Evolutionary conservation across 2,113 vertebrate species (phyloP).

Genomic region (Takifugu bimaculatus): DNA sequence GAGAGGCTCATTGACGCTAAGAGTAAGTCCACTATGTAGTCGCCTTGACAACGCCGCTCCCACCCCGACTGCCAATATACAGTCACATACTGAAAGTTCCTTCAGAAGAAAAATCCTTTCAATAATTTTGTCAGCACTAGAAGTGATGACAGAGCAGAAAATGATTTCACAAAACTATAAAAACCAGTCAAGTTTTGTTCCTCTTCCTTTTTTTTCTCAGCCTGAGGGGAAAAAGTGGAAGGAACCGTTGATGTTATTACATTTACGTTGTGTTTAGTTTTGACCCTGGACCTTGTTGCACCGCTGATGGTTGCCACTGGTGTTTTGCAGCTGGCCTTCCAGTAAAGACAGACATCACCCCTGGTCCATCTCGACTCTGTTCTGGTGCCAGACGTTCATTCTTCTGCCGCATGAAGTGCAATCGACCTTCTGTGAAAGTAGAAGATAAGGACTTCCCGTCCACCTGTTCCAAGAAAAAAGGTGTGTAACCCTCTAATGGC

Average conservation of each 20-base stretch:
- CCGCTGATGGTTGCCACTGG: not conserved
- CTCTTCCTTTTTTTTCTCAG: too few species aligned
- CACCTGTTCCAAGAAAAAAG: slow-evolving; percentile 99
- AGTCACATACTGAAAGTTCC: too few species aligned
- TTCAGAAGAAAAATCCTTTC: too few species aligned
- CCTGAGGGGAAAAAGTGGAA: too few species aligned
- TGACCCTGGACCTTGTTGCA: not conserved
- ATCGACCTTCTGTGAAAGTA: slow-evolving; percentile 93
- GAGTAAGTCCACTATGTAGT: slow-evolving; percentile 72
- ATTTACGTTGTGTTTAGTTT: too few species aligned
- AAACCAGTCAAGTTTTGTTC: not conserved
- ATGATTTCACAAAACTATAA: not conserved
- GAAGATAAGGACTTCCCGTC: slow-evolving; percentile 98
- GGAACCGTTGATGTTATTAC: too few species aligned
- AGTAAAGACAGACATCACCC: slow-evolving; percentile 95
- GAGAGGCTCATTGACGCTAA: slow-evolving; percentile 98
- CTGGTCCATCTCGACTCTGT: slow-evolving; percentile 90
- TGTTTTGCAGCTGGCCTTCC: slow-evolving; percentile 88
- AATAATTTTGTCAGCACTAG: too few species aligned
- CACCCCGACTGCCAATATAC: too few species aligned
- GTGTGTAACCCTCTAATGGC: slow-evolving; percentile 57
- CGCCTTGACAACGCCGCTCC: too few species aligned
- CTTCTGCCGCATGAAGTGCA: slow-evolving; percentile 99
- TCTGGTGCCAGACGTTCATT: slow-evolving; percentile 95
- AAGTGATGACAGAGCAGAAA: too few species aligned